These are phyloP conservation scores for Zaprionus lineosus DNA, from an alignment of 2,888 invertebrate species.

Conservation along the genomic window DNA sequence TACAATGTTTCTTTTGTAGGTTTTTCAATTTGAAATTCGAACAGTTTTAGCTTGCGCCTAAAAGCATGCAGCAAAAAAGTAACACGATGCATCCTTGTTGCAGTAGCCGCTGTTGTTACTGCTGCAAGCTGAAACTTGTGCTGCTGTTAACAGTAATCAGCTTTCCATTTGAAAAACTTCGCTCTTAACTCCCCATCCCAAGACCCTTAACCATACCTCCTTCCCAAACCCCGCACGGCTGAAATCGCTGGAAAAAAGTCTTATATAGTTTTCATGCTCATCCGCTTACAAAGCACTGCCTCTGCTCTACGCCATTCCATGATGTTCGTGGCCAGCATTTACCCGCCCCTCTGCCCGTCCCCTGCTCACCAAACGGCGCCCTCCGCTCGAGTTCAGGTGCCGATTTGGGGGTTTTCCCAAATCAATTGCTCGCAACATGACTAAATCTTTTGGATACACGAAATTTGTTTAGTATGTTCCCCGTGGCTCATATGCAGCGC, in stretches of 20 bases:
- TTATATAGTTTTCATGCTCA: slow-evolving; percentile 55
- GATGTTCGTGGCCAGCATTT: neutral
- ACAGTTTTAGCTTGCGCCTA: slow-evolving; percentile 9
- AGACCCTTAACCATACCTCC: slow-evolving; percentile 11
- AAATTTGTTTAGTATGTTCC: slow-evolving; percentile 62
- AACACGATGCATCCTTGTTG: neutral
- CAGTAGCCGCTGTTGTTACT: slow-evolving; percentile 5
- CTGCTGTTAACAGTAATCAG: slow-evolving; percentile 50
- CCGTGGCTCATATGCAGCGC: slow-evolving; percentile 37
- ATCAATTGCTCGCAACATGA: slow-evolving; percentile 68
- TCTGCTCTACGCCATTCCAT: slow-evolving; percentile 36
- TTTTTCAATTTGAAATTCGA: slow-evolving; percentile 3
- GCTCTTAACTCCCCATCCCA: slow-evolving; percentile 11
- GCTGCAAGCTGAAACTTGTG: slow-evolving; percentile 8
- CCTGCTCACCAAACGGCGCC: neutral
- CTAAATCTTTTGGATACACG: slow-evolving; percentile 65
- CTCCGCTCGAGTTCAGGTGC: slow-evolving; percentile 8
- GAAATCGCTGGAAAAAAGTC: slow-evolving; percentile 6
- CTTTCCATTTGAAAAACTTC: slow-evolving; percentile 48
- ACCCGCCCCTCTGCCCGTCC: neutral
- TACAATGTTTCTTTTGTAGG: no score
- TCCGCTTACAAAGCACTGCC: slow-evolving; percentile 50
- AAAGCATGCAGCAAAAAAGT: slow-evolving; percentile 12
- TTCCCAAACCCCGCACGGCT: slow-evolving; percentile 1
- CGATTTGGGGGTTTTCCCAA: slow-evolving; percentile 32